Evolutionary conservation across 2,113 vertebrate genomes (phyloP), one percentile per base, ranked within the genome.

Genomic region (Dermatemys mawii): DNA sequence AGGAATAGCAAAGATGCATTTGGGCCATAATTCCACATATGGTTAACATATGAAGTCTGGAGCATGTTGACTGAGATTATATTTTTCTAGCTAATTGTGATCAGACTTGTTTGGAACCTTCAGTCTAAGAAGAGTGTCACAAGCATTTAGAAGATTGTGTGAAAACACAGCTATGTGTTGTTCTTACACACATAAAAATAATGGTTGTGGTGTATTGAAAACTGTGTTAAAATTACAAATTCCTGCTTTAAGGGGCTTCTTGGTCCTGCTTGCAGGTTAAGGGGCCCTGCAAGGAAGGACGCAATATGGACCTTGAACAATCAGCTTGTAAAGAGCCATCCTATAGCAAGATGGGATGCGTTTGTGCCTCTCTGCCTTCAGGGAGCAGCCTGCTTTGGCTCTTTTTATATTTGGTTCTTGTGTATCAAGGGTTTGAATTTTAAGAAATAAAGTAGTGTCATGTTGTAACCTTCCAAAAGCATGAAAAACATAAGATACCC

Each of bases 181-280:
- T 24, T 21, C 90, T 73, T 22, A 8, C 14, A 14, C 24, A n/a
- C 0, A 0, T 16, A 50, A 38, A 53, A 49, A n/a, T 70, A 38
- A 38, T 38, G 17, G 35, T 38, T 38, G 35, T 38, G 35, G 5
- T 38, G 63, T 38, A 70, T 22, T 70, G n/a, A 38, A 70, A 70
- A 70, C 9, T 38, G 35, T 38, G 63, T 22, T 38, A 70, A 38
- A 70, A 70, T 70, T 21, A 70, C 9, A 70, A 67, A 67, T 16
- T 3, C 35, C 13, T 32, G n/a, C 35, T 70, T 38, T 38, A 38
- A 70, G n/a, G 17, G n/a, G 63, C 63, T 38, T 70, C 63, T 14
- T 70, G 63, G n/a, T 38, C n/a, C n/a, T 70, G 17, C n/a, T 38
- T 22, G 35, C 63, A 38, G 17, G 63, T 21, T 38, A 19, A 2